phyloP scores from a whole-genome alignment of 2,888 invertebrate genomes.

The Drosophila koepferae region DNA sequence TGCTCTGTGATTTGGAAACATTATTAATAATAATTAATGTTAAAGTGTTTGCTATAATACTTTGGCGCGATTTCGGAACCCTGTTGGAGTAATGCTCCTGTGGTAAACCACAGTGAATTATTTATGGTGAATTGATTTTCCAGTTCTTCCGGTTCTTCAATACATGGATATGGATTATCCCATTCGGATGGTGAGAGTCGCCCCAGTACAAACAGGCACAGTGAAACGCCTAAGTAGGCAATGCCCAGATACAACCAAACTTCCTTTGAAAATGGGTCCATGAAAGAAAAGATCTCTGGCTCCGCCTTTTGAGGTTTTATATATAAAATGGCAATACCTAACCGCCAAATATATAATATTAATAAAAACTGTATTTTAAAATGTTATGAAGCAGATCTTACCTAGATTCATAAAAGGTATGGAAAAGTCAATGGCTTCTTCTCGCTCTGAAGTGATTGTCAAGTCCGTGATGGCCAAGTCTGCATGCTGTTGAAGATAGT shows the following conservation, averaged over 20 bases:
- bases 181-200: constrained; percentile 94
- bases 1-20: constrained; percentile 87
- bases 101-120: constrained; percentile 95
- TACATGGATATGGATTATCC: constrained; percentile 94
- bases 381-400: constrained; percentile 58
- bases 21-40: constrained; percentile 59
- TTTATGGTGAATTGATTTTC: constrained; percentile 93
- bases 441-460: constrained; percentile 94
- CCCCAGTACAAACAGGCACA: constrained; percentile 92
- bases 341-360: neutral
- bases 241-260: constrained; percentile 93
- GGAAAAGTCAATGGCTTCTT: constrained; percentile 96
- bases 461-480: constrained; percentile 97
- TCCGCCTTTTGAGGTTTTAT: constrained; percentile 93
- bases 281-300: constrained; percentile 95
- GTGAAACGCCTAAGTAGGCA: constrained; percentile 75
- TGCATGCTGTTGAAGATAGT: constrained; percentile 86
- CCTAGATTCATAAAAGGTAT: constrained; percentile 97
- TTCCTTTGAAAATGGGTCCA: constrained; percentile 93
- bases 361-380: neutral
- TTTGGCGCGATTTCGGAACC: constrained; percentile 95
- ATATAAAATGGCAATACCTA: constrained; percentile 94
- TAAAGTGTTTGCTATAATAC: constrained; percentile 86
- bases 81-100: constrained; percentile 93
- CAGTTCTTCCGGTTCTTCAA: constrained; percentile 92